A percentile compares a stretch with the other conserved stretches of the same genome.
Conservation (phyloP, 2,113 vertebrate genomes). For the Tamias sibiricus region DNA sequence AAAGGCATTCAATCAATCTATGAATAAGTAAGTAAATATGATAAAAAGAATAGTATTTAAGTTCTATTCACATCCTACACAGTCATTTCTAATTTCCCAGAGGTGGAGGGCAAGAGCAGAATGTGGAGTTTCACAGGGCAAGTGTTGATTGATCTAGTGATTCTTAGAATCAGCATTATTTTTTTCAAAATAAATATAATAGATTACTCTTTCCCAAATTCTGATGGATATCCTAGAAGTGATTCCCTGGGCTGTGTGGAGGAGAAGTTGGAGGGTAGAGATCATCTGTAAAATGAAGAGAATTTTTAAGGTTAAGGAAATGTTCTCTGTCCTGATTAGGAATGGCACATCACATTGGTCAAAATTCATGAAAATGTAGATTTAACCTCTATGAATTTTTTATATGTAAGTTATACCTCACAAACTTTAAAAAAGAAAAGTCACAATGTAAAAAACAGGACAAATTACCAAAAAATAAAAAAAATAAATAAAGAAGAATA, state of each 20-base stretch:
- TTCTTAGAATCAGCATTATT: neutral
- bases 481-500: neutral
- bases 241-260: accelerated
- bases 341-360: neutral
- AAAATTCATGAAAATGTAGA: neutral
- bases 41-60: neutral
- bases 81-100: neutral
- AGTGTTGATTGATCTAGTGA: neutral
- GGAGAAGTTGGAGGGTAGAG: accelerated
- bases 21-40: neutral
- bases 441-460: neutral
- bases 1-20: neutral
- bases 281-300: neutral
- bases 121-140: too few relatives aligned
- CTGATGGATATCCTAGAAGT: neutral
- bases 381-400: neutral
- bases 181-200: neutral
- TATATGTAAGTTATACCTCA: neutral
- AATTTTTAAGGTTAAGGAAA: neutral
- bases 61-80: neutral
- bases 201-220: neutral
- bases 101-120: accelerated
- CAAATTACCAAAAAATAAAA: neutral
- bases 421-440: neutral
- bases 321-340: neutral